Evolutionary conservation across 2,113 vertebrate species (phyloP).

Genomic region (Megalops atlanticus): DNA sequence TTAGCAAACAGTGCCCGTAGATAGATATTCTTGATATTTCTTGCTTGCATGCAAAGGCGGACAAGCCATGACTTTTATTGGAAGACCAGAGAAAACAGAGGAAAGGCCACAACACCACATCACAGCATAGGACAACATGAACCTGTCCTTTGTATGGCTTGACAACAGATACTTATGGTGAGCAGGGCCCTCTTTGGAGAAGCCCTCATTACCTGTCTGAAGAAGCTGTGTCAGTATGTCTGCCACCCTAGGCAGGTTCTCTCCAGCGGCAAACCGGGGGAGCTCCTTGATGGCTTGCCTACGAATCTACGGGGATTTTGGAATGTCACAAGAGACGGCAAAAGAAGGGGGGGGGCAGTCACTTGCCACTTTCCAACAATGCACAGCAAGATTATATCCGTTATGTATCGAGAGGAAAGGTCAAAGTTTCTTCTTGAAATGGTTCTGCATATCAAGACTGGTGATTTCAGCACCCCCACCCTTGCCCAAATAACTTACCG

Average conservation of each 20-base stretch:
- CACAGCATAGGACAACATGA: neutral
- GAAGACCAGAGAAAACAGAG: neutral
- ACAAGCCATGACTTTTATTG: neutral
- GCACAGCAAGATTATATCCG: too few species aligned
- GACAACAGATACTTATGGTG: too few species aligned
- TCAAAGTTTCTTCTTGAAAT: too few species aligned
- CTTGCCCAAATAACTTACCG: slow-evolving; percentile 77
- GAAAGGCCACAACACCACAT: neutral
- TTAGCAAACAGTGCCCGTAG: too few species aligned
- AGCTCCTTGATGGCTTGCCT: slow-evolving; percentile 96
- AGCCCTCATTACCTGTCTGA: slow-evolving; percentile 91
- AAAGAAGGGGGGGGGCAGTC: too few species aligned
- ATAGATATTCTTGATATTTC: too few species aligned
- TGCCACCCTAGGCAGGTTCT: slow-evolving; percentile 92
- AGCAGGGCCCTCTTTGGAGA: too few species aligned
- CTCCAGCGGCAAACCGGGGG: slow-evolving; percentile 92
- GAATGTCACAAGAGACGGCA: neutral
- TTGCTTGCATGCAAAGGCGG: neutral
- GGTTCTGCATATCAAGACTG: too few species aligned
- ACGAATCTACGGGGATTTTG: slow-evolving; percentile 79
- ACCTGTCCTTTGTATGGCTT: neutral
- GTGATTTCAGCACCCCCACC: too few species aligned
- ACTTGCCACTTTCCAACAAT: too few species aligned
- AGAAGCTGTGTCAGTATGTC: slow-evolving; percentile 95
- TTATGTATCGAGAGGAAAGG: too few species aligned